These are phyloP conservation scores for Dexiosoma caninum DNA, from an alignment of 2,888 invertebrate genomes.

Conservation along the genomic window DNA sequence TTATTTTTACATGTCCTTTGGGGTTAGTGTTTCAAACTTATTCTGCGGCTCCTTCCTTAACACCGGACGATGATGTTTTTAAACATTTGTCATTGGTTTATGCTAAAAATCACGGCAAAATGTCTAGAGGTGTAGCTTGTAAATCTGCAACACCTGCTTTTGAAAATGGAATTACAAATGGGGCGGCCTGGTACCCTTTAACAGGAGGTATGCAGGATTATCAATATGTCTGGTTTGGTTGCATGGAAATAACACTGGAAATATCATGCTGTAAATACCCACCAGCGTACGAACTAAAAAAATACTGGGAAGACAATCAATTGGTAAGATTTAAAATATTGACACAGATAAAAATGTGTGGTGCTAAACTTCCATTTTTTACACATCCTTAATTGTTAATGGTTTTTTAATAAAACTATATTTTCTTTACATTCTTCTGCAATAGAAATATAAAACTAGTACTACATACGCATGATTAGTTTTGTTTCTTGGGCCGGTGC, in stretches of 20 bases:
- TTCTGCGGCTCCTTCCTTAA: conserved; percentile 87
- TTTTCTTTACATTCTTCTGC: no score
- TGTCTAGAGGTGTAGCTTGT: conserved; percentile 91
- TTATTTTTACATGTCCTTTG: conserved; percentile 80
- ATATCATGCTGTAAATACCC: conserved; percentile 97
- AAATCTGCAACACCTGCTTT: conserved; percentile 87
- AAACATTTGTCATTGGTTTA: conserved; percentile 90
- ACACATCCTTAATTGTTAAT: no score
- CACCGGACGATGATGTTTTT: conserved; percentile 96
- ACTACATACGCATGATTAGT: no score
- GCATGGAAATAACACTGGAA: conserved; percentile 96
- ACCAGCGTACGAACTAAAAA: conserved; percentile 85
- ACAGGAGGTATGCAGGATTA: conserved; percentile 87
- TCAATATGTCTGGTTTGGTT: conserved; percentile 94
- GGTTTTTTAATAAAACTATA: no score
- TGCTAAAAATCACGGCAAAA: conserved; percentile 91
- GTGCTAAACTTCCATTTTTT: no score
- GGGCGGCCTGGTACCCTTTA: conserved; percentile 94
- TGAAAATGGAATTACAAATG: conserved; percentile 94
- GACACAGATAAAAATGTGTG: no score
- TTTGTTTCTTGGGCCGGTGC: no score
- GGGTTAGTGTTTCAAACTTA: conserved; percentile 91
- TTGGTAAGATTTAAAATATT: conserved; percentile 79
- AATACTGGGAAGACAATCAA: conserved; percentile 93
- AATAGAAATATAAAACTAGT: no score